phyloP scores from a whole-genome alignment of 2,888 invertebrate species.

The Didymodactylos carnosus region DNA sequence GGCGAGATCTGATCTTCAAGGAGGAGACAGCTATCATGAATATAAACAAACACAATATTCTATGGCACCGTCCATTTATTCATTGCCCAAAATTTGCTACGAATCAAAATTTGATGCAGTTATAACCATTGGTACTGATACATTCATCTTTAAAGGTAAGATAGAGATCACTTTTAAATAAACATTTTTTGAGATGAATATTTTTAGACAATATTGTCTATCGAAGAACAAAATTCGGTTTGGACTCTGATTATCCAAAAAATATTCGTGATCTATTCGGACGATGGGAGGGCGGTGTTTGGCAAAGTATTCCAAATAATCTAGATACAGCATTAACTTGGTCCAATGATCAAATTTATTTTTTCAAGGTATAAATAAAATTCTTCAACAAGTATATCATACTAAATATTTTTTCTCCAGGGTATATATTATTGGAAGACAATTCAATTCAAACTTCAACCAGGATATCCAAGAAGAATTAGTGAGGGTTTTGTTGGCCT shows the following conservation, averaged over 20 bases:
- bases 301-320: slow-evolving; percentile 16
- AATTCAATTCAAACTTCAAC: slow-evolving; percentile 18
- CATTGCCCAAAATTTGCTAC: no score
- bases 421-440: slow-evolving; percentile 10
- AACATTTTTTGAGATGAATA: no score
- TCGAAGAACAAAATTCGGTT: slow-evolving; percentile 15
- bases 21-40: no score
- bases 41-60: no score
- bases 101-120: slow-evolving; percentile 12
- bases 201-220: slow-evolving; percentile 20
- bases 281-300: slow-evolving; percentile 4
- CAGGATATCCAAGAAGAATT: slow-evolving; percentile 64
- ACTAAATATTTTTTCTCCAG: neutral
- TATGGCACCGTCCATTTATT: neutral
- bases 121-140: slow-evolving; percentile 18
- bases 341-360: slow-evolving; percentile 21
- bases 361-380: slow-evolving; percentile 21
- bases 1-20: neutral
- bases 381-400: no score
- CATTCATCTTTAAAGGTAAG: slow-evolving; percentile 20
- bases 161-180: neutral
- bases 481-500: slow-evolving; percentile 80
- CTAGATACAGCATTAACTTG: slow-evolving; percentile 23
- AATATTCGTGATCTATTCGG: slow-evolving; percentile 19
- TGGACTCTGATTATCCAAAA: slow-evolving; percentile 21